Evolutionary conservation across 2,888 invertebrate species (phyloP), one percentile per base, ranked within the genome.

Genomic region (Cryptus armator): DNA sequence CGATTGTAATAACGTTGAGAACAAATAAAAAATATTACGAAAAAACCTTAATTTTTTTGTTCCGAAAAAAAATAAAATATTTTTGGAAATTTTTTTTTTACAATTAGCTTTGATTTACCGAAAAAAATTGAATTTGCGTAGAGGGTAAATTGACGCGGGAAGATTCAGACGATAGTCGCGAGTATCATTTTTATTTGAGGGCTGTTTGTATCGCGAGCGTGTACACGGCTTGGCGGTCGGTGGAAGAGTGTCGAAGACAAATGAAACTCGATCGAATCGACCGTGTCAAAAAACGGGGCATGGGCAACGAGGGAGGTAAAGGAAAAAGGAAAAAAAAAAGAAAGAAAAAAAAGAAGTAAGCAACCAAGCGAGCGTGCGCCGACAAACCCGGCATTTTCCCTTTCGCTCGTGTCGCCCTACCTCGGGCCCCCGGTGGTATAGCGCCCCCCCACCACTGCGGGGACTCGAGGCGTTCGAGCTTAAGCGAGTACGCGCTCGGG

Each of bases 221-320:
- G 82, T 82, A 81, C 59, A 14, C 88, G 88, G 74, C 83, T 86
- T 75, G 88, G 87, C 88, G 87, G 88, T 88, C 83, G 80, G 87
- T 89, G 89, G 84, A 87, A 84, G 91, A 92, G 91, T 90, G 91
- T 91, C 90, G 90, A 91, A 89, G 91, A 92, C 92, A 92, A 93
- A 92, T 92, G 93, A 91, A 90, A 91, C 91, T 89, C 90, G 91
- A 91, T 91, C 90, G 91, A 88, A 87, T 89, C 88, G 89, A 88
- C 87, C 89, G 90, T 92, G 91, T 93, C 92, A 92, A 93, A 87
- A 89, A 89, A 87, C 89, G 90, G 90, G 91, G 90, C 91, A 92
- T 90, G 91, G 92, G 92, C 90, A 90, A 81, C 87, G 88, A 89
- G 88, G 87, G 87, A 89, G 89, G 89, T 14, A 80, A 89, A 88